Evolutionary conservation across 2,797 vertebrate species (phyloP).

Genomic region (Zalophus californianus): DNA sequence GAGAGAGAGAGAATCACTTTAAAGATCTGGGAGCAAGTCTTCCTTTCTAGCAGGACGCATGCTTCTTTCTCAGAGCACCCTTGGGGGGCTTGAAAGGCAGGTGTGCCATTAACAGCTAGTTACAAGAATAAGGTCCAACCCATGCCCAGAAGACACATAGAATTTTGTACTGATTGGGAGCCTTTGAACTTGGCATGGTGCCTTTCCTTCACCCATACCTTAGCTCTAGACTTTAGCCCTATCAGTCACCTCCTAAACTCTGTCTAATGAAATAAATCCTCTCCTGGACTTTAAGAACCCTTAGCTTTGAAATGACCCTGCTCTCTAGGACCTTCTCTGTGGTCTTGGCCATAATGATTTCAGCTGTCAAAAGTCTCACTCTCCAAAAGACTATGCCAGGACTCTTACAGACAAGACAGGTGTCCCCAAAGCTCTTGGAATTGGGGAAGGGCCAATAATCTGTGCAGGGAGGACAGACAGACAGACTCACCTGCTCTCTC

Average conservation of each 20-base stretch:
- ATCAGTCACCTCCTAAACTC: neutral
- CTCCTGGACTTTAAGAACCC: neutral
- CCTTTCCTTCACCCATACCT: neutral
- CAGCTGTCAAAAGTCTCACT: neutral
- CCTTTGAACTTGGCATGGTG: neutral
- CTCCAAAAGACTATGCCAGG: neutral
- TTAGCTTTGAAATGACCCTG: neutral
- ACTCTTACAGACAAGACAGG: neutral
- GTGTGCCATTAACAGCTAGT: neutral
- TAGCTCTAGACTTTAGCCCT: neutral
- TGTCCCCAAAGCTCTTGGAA: neutral
- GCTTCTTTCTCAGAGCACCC: neutral
- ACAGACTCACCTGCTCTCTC: slow-evolving; percentile 57
- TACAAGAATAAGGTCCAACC: neutral
- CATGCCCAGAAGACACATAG: neutral
- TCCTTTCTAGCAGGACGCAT: neutral
- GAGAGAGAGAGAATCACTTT: neutral
- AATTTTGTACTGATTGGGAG: neutral
- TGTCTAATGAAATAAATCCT: neutral
- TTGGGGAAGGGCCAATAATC: neutral
- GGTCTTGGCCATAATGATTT: neutral
- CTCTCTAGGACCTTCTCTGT: neutral
- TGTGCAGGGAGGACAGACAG: neutral
- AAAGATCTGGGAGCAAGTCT: neutral
- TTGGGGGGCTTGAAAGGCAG: neutral